Conservation (phyloP, 37 sponge, comb jelly and placozoan species). For the Lycopodina hypogea region DNA sequence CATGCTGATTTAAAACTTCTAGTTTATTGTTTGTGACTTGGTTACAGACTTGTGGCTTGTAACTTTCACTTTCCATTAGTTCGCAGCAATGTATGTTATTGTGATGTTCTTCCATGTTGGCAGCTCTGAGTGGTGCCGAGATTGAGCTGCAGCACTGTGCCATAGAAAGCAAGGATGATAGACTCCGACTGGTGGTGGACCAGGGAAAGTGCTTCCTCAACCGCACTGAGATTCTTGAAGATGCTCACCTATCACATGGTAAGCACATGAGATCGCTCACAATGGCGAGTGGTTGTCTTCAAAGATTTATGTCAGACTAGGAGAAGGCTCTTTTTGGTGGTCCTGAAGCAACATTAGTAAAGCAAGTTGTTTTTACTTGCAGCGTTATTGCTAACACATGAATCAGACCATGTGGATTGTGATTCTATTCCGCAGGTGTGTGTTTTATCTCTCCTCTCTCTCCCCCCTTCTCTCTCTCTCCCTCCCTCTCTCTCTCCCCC, state of each 20-base stretch:
- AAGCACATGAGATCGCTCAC: not conserved
- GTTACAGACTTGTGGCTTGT: no score
- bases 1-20: no score
- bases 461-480: no score
- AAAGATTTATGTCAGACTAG: no score
- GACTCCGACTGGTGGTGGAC: conserved; percentile 19
- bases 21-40: no score
- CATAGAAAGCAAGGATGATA: conserved; percentile 8
- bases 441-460: no score
- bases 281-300: no score
- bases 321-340: no score
- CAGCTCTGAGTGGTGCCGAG: conserved; percentile 36
- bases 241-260: conserved; percentile 37
- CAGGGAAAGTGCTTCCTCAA: conserved; percentile 58
- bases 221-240: conserved; percentile 1
- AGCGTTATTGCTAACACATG: not conserved
- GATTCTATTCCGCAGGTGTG: no score
- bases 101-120: not conserved
- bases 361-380: not conserved
- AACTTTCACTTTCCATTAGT: no score
- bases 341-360: not conserved
- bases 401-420: no score
- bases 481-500: no score
- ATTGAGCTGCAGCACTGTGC: conserved; percentile 42
- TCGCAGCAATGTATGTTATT: not conserved